A percentile compares a stretch with the other conserved stretches of the same genome.
Conservation (phyloP, 2,888 invertebrate species). For the Dioctria rufipes region DNA sequence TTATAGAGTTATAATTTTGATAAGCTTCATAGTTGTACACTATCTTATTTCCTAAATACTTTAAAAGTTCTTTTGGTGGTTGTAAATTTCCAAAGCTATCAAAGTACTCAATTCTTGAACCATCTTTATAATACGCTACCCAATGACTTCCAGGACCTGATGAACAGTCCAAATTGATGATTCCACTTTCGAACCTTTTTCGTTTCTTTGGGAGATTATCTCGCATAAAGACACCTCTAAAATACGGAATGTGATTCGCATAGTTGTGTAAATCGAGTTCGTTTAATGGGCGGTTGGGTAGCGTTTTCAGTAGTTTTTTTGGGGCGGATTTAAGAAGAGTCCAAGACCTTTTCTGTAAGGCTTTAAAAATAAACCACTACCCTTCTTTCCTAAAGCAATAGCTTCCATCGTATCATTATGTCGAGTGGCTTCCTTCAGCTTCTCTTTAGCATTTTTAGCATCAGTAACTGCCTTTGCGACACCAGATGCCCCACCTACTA, state of each 20-base stretch:
- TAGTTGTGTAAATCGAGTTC: constrained; percentile 63
- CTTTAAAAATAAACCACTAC: constrained; percentile 65
- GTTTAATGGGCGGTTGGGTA: constrained; percentile 60
- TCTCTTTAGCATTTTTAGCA: constrained; percentile 63
- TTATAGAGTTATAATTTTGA: no score
- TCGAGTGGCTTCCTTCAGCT: constrained; percentile 63
- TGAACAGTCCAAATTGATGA: constrained; percentile 62
- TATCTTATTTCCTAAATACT: no score
- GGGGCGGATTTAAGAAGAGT: constrained; percentile 43
- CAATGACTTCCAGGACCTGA: constrained; percentile 65
- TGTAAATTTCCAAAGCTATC: constrained; percentile 67
- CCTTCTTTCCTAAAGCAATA: constrained; percentile 63
- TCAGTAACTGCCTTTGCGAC: constrained; percentile 66
- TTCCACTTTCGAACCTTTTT: constrained; percentile 52
- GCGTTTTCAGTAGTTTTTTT: constrained; percentile 63
- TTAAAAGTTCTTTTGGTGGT: constrained; percentile 59
- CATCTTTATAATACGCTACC: constrained; percentile 58
- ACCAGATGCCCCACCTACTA: constrained; percentile 66
- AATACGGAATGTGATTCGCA: constrained; percentile 63
- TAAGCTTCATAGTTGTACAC: no score
- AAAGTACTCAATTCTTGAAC: constrained; percentile 64
- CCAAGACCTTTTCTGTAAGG: constrained; percentile 16
- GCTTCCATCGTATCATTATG: constrained; percentile 63
- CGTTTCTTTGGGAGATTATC: constrained; percentile 46
- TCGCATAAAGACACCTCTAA: constrained; percentile 61